Base-by-base conservation (phyloP, 2,113 vertebrate genomes). In the Cygnus buccinator region DNA sequence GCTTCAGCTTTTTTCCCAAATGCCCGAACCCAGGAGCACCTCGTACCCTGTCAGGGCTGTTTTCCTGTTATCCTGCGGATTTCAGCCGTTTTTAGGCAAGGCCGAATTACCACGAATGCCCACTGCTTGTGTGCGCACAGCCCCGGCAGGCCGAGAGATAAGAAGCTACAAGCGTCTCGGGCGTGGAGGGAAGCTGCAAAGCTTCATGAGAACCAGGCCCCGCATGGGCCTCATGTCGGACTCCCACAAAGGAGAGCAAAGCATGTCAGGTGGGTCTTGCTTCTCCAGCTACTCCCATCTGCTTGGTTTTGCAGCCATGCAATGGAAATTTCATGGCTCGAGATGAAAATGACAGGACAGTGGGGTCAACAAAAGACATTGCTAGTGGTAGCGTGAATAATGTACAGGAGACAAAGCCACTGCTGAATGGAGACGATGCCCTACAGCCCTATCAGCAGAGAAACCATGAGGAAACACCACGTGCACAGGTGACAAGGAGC, bases 1-100 rank as follows among this genome's bases (percentile, higher is more conserved):
- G 9, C 41, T 89, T 82, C 6, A 76, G 62, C 33, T 61, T 82
- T 25, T 46, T 22, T 22, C 46, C 52, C n/a, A 52, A 74, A 71
- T 1, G 1, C 55, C 18, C 1, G 1, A 93, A 55, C 44, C 66
- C 80, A 35, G 52, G 78, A 78, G 35, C 26, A 63, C 35, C 11
- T 29, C 23, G 22, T 65, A 10, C n/a, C 44, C 35, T 10, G 23
- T 6, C 0, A 0, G 26, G 23, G 9, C 7, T 31, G 71, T 68
- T 59, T 46, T 26, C 65, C 43, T 29, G 59, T 16, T 37, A 19
- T 22, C 26, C 3, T 9, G 65, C 21, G 54, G 81, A 75, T 84
- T 78, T 22, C 0, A 4, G 29, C 23, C 59, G 50, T 35, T 84
- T 72, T 88, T 54, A 44, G 72, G 71, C 43, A 73, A 88, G 43